These are phyloP conservation scores for Eupithecia vulgata DNA, from an alignment of 2,888 invertebrate species.

Conservation along the genomic window DNA sequence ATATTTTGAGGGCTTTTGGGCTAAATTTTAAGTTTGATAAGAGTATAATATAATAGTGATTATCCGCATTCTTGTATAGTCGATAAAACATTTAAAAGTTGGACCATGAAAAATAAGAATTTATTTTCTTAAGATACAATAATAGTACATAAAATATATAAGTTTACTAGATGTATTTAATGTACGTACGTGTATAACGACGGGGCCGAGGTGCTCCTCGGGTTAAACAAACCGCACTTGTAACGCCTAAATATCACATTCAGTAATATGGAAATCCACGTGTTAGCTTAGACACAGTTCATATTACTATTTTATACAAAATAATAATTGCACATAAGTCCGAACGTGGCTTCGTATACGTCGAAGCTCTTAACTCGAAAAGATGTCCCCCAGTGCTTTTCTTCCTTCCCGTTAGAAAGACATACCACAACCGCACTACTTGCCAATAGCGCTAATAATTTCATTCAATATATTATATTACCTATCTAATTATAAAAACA, in stretches of 20 bases:
- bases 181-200: constrained; percentile 75
- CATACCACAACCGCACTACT: constrained; percentile 68
- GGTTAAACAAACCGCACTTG: constrained; percentile 76
- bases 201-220: constrained; percentile 54
- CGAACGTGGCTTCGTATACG: constrained; percentile 61
- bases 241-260: constrained; percentile 85
- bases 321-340: constrained; percentile 85
- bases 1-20: constrained; percentile 78
- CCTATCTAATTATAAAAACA: constrained; percentile 85
- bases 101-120: constrained; percentile 85
- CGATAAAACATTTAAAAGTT: constrained; percentile 85
- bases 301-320: constrained; percentile 83
- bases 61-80: constrained; percentile 84
- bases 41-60: constrained; percentile 82
- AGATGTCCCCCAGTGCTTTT: constrained; percentile 54
- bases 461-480: constrained; percentile 83
- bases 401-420: constrained; percentile 56
- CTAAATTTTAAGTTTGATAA: constrained; percentile 80
- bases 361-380: constrained; percentile 56
- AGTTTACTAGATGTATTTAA: constrained; percentile 80
- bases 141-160: constrained; percentile 85
- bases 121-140: constrained; percentile 83
- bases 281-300: constrained; percentile 82
- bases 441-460: constrained; percentile 79
- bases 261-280: constrained; percentile 84